Evolutionary conservation across 2,888 invertebrate genomes (phyloP).

Genomic region (Dinocampus coccinellae): DNA sequence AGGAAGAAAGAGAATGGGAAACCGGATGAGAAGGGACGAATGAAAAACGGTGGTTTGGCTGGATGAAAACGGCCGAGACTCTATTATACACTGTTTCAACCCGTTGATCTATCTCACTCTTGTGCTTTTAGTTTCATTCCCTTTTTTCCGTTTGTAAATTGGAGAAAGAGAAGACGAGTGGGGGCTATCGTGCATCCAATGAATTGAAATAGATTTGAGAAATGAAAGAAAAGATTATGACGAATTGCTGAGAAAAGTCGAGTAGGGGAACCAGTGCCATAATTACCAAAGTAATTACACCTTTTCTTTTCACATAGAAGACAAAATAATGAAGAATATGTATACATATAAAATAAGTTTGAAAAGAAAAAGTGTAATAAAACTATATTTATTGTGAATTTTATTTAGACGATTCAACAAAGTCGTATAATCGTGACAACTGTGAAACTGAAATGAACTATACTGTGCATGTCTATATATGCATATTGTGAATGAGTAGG

Average conservation of each 20-base stretch:
- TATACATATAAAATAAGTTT: constrained; percentile 20
- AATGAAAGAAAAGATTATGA: constrained; percentile 46
- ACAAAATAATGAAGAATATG: background rate
- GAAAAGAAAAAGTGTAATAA: constrained; percentile 23
- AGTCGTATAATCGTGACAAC: background rate
- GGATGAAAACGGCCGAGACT: constrained; percentile 21
- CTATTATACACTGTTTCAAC: constrained; percentile 23
- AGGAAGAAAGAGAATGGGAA: background rate
- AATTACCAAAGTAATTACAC: constrained; percentile 53
- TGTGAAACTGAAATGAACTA: constrained; percentile 12
- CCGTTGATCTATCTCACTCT: constrained; percentile 6
- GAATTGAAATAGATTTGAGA: constrained; percentile 15
- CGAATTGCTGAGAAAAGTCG: constrained; percentile 34
- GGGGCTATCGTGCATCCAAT: constrained; percentile 17
- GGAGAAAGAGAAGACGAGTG: too few relatives aligned
- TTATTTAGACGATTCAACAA: background rate
- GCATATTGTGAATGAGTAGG: constrained; percentile 16
- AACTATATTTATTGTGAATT: background rate
- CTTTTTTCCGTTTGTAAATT: background rate
- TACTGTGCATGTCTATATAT: background rate
- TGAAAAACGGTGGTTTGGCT: constrained; percentile 23
- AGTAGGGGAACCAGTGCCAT: constrained; percentile 16
- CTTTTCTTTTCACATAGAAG: constrained; percentile 40
- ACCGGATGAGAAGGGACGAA: constrained; percentile 15
- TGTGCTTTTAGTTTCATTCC: background rate